A percentile compares a stretch with the other conserved stretches of the same genome.
These are phyloP conservation scores for Phylloscopus whistleri DNA, from an alignment of 2,113 vertebrate species.

Conservation along the genomic window DNA sequence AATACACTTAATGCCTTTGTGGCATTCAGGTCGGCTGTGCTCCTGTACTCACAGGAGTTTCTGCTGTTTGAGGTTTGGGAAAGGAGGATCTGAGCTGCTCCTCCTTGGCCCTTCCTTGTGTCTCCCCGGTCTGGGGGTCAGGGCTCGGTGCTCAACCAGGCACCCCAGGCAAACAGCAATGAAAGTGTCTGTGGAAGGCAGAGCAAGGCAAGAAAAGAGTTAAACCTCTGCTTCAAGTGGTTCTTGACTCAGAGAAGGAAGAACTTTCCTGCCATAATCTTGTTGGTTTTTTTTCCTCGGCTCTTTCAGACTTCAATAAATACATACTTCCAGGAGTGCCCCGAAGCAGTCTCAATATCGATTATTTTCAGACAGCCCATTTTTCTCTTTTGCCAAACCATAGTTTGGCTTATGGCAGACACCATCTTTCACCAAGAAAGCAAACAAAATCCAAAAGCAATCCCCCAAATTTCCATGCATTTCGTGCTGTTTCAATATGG, in stretches of 20 bases:
- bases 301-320: conserved; percentile 48
- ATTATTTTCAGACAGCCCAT: neutral
- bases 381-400: conserved; percentile 27
- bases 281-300: neutral
- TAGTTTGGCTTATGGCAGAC: neutral
- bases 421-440: neutral
- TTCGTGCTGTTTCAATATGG: neutral
- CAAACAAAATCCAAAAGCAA: neutral
- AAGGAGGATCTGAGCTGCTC: neutral
- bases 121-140: neutral
- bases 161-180: neutral
- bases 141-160: neutral
- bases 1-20: neutral
- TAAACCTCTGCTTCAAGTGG: neutral
- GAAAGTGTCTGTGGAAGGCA: neutral
- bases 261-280: neutral
- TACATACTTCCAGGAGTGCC: neutral
- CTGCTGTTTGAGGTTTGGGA: neutral
- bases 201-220: neutral
- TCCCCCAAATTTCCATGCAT: neutral
- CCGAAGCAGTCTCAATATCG: conserved; percentile 14
- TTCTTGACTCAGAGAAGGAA: neutral
- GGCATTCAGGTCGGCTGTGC: neutral
- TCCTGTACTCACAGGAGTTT: neutral
- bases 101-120: accelerated